Evolutionary conservation across 1,140 invertebrate species (phyloP), one percentile per base, ranked within the genome.

Genomic region (Thalassaphorura encarpata): DNA sequence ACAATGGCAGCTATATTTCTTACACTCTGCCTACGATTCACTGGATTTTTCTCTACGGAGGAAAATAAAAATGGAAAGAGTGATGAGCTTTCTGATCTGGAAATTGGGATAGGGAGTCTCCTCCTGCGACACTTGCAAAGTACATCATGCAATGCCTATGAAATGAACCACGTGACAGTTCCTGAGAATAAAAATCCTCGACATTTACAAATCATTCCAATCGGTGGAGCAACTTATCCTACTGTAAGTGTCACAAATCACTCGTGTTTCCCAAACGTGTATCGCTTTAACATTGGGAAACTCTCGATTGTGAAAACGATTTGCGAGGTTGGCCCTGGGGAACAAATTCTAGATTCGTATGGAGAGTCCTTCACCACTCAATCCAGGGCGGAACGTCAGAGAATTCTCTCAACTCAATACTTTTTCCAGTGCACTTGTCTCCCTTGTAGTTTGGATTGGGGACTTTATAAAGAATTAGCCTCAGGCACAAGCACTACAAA

Each of bases 231-330:
- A 11, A 75, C 80, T 47, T 83, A 80, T 56, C 68, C 77, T 2
- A 75, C 76, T 0, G 72, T 82, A n/a, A 81, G 79, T 66, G 72
- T 81, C 29, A 73, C 76, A 13, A 82, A 83, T 70, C 80, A 82
- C 60, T 53, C 47, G 27, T 64, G 62, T 36, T 49, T 52, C 45
- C 58, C 52, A 1, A 64, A 64, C 51, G 45, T 55, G 0, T 64
- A 61, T 31, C 40, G 62, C 2, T 54, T 45, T 18, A 51, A 50
- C 23, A 19, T 45, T 24, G 62, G 62, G 11, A 73, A 72, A 39
- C 52, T 67, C 56, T 75, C 69, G 54, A 73, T 80, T 16, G 75
- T 80, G 1, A 69, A 76, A 60, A 69, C 77, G 0, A 69, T 78
- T 11, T 68, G 71, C 24, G 68, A 68, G 26, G 74, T 78, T 36